Evolutionary conservation across 2,888 invertebrate species (phyloP).

Genomic region (Tipula vernalis): DNA sequence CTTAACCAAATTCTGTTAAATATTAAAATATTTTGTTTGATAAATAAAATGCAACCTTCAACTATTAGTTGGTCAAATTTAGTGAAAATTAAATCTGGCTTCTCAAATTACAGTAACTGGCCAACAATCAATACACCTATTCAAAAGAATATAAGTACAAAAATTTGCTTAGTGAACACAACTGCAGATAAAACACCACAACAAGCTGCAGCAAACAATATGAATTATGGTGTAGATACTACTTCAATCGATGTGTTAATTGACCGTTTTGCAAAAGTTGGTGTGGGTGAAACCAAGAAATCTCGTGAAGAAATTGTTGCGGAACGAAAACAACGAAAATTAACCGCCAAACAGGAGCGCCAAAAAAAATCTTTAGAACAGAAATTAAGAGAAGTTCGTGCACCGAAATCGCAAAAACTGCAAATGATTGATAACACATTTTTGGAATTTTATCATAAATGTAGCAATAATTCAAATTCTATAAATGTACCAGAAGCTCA

Average conservation of each 20-base stretch:
- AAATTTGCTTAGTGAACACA: neutral
- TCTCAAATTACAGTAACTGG: neutral
- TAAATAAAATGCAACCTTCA: neutral
- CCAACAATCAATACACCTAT: neutral
- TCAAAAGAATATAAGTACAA: neutral
- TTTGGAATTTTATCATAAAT: neutral
- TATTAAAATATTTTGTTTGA: neutral
- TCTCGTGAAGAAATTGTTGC: neutral
- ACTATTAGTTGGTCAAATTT: constrained; percentile 7
- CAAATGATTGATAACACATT: constrained; percentile 5
- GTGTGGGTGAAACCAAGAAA: neutral
- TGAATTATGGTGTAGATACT: neutral
- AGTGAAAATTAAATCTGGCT: neutral
- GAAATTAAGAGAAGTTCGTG: neutral
- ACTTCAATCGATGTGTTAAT: neutral
- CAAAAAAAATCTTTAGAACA: neutral
- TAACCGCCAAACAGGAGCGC: neutral
- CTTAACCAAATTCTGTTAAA: too few species aligned
- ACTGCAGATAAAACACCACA: neutral
- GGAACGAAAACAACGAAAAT: neutral
- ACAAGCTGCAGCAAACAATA: neutral
- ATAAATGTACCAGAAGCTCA: neutral
- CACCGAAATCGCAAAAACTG: neutral
- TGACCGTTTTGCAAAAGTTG: neutral
- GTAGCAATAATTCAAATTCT: neutral